phyloP scores from a whole-genome alignment of 2,797 vertebrate genomes.

The Yasuhikotakia modesta region DNA sequence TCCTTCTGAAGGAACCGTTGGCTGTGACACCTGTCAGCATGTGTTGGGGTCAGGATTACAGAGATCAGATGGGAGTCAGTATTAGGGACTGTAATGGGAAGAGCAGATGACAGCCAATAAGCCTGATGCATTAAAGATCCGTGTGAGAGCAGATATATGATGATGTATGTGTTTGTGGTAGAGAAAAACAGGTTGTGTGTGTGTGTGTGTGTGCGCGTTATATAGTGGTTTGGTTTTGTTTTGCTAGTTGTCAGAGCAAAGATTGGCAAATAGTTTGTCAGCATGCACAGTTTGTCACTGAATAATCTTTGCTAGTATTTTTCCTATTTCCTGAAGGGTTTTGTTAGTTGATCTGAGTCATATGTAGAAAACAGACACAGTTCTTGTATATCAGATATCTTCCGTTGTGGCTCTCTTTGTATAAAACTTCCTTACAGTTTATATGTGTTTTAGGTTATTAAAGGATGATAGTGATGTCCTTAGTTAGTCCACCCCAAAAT shows the following conservation, averaged over 20 bases:
- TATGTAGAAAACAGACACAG: too few species aligned
- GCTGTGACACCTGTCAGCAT: slow-evolving; percentile 49
- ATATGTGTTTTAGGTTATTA: too few species aligned
- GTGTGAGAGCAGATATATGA: slow-evolving; percentile 9
- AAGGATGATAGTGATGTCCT: too few species aligned
- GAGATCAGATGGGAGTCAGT: slow-evolving; percentile 46
- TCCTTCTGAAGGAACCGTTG: slow-evolving; percentile 46
- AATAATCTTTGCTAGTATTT: neutral
- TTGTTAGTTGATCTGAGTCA: neutral
- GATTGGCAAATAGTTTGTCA: slow-evolving; percentile 37
- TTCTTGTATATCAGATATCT: too few species aligned
- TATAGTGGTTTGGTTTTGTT: slow-evolving; percentile 14
- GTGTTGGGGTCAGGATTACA: slow-evolving; percentile 47
- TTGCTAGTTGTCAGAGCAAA: slow-evolving; percentile 32
- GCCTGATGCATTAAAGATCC: slow-evolving; percentile 51
- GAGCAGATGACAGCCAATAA: slow-evolving; percentile 50
- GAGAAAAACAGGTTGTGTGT: slow-evolving; percentile 13
- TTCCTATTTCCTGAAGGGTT: neutral
- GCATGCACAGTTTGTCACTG: neutral
- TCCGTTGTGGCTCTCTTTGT: too few species aligned
- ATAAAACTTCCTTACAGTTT: too few species aligned
- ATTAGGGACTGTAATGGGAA: slow-evolving; percentile 42
- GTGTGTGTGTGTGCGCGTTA: neutral
- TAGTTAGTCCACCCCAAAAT: too few species aligned
- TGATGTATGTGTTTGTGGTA: slow-evolving; percentile 2